Base-by-base conservation (phyloP, 2,888 invertebrate genomes). In the Xylota sylvarum region DNA sequence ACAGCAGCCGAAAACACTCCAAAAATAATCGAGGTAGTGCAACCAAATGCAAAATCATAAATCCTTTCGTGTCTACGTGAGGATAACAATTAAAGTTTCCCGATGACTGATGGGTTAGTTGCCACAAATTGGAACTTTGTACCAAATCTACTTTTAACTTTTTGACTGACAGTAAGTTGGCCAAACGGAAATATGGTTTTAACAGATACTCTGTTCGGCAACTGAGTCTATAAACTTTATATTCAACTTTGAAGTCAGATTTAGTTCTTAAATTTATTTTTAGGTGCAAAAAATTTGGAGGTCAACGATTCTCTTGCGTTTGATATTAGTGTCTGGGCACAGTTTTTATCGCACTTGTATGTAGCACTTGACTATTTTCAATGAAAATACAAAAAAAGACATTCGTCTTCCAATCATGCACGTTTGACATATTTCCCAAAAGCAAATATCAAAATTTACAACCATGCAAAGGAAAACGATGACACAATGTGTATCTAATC, bases 401-500 rank as follows among this genome's bases (percentile, higher is more conserved):
- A 23, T 19, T 50, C 10, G 50, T 50, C 50, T 50, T 23, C 12
- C 12, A 12, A 50, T 43, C 50, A 50, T 4, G 0, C 0, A 10
- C 3, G 14, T 14, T 52, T 56, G 56, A 56, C 56, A 35, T 0
- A 35, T 35, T 56, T 55, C 14, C 14, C 6, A 7, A 9, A 55
- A 55, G 14, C 14, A 7, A 30, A 6, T 14, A 56, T 56, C 32
- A 12, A 56, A 56, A 56, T 56, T 32, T 56, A 56, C 30, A 55
- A n/a, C 55, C 4, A 10, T 10, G 23, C 23, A 10, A 50, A 50
- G 4, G 50, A 50, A 55, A 32, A 14, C 30, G 14, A 32, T 55
- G 55, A 55, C 55, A 14, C 12, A 1, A n/a, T 32, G n/a, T 7
- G 5, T 56, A 56, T 56, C 56, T 56, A 17, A 56, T 56, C 56